Conservation (phyloP, 2,113 vertebrate genomes). For the Catharus minimus region DNA sequence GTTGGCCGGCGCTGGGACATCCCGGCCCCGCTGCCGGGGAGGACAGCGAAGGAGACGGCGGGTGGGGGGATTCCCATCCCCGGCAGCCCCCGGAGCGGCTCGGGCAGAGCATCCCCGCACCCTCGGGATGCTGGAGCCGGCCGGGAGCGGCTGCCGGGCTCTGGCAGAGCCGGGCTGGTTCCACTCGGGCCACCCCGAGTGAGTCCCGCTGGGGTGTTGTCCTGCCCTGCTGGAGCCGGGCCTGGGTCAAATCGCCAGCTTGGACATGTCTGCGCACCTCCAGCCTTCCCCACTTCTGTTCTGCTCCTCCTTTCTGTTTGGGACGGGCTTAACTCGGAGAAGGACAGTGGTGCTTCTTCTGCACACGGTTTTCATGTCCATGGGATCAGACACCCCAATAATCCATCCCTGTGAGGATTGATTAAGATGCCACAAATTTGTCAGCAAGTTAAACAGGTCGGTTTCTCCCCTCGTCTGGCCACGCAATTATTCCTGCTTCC, state of each 20-base stretch:
- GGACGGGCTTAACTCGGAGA: background rate
- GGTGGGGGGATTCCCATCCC: background rate
- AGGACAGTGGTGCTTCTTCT: background rate
- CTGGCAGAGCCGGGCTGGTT: background rate
- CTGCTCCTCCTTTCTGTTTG: background rate
- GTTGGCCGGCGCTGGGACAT: background rate
- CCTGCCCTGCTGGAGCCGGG: conserved; percentile 1
- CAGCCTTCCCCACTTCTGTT: background rate
- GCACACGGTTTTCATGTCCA: background rate
- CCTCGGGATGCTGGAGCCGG: background rate
- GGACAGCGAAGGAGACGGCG: background rate
- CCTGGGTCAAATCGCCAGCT: background rate
- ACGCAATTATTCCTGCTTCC: background rate
- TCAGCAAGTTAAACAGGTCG: background rate
- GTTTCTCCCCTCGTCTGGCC: background rate
- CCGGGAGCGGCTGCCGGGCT: background rate
- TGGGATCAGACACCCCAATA: background rate
- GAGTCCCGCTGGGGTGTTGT: conserved; percentile 23
- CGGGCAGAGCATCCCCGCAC: background rate
- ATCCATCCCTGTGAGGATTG: background rate
- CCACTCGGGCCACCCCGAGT: conserved; percentile 17
- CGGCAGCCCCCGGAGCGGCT: background rate
- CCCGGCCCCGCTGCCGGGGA: background rate
- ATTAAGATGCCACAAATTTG: background rate
- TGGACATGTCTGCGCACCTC: background rate